Conservation (phyloP, 2,113 vertebrate species). For the Mungos mungo region DNA sequence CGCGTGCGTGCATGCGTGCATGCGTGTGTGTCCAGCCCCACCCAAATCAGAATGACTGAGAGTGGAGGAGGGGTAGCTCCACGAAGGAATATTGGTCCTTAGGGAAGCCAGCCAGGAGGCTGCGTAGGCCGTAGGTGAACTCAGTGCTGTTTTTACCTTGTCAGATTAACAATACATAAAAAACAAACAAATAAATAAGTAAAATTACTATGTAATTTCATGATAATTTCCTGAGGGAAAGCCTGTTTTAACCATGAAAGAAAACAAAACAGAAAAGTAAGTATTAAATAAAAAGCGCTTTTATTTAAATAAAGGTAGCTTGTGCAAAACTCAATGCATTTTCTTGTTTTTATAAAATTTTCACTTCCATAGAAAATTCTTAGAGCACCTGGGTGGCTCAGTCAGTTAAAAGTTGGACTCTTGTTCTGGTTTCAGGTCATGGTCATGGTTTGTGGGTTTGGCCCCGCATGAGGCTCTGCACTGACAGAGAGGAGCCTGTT, state of each 20-base stretch:
- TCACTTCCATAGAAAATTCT: background rate
- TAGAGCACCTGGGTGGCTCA: no score
- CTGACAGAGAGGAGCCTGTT: no score
- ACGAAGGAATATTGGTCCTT: background rate
- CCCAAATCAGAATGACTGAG: background rate
- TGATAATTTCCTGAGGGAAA: constrained; percentile 6
- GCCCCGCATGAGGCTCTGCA: no score
- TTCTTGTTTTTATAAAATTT: constrained; percentile 4
- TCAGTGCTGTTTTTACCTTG: background rate
- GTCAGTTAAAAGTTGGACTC: no score
- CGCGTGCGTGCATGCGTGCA: background rate
- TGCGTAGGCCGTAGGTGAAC: background rate
- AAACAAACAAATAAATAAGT: background rate
- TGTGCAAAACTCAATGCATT: background rate
- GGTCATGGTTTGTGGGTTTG: no score
- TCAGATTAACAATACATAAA: constrained; percentile 3
- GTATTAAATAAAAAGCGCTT: background rate
- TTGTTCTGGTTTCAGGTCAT: no score
- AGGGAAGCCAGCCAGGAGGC: background rate
- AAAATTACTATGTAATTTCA: background rate
- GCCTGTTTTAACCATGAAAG: background rate
- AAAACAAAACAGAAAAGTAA: background rate
- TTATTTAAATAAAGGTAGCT: background rate
- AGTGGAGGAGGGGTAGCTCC: background rate
- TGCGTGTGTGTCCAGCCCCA: background rate